Evolutionary conservation across 2,797 vertebrate genomes (phyloP).

Genomic region (Limosa lapponica): DNA sequence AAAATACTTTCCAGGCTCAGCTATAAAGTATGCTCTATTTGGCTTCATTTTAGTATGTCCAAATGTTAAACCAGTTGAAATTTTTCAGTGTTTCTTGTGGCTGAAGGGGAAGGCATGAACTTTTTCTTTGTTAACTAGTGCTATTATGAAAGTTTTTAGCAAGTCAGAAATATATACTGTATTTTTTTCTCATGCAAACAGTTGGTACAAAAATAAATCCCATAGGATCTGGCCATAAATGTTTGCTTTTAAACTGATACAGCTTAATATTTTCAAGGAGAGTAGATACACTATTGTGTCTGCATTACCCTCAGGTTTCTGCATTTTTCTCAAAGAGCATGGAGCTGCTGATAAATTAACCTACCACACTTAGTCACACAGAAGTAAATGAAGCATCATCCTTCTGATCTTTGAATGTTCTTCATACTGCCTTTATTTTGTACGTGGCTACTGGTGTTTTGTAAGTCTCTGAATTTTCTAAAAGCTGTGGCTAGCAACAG

Average conservation of each 20-base stretch:
- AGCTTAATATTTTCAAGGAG: neutral
- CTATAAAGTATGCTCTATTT: neutral
- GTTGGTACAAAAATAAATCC: neutral
- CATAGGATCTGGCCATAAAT: neutral
- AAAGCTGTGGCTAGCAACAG: neutral
- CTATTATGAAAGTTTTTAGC: neutral
- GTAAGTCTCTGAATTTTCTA: neutral
- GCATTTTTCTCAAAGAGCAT: neutral
- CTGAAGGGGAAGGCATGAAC: neutral
- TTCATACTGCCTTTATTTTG: neutral
- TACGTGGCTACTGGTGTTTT: neutral
- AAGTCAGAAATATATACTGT: neutral
- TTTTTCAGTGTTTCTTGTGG: neutral
- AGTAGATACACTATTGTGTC: neutral
- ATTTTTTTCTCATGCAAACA: neutral
- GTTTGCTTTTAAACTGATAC: neutral
- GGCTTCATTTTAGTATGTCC: neutral
- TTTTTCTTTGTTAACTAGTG: neutral
- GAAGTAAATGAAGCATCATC: neutral
- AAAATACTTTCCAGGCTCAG: neutral
- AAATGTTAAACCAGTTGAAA: neutral
- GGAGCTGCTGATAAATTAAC: neutral
- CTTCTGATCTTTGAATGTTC: neutral
- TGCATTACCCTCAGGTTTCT: neutral
- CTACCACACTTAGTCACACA: neutral